phyloP scores from a whole-genome alignment of 2,888 invertebrate species.

The Ectobius pallidus region DNA sequence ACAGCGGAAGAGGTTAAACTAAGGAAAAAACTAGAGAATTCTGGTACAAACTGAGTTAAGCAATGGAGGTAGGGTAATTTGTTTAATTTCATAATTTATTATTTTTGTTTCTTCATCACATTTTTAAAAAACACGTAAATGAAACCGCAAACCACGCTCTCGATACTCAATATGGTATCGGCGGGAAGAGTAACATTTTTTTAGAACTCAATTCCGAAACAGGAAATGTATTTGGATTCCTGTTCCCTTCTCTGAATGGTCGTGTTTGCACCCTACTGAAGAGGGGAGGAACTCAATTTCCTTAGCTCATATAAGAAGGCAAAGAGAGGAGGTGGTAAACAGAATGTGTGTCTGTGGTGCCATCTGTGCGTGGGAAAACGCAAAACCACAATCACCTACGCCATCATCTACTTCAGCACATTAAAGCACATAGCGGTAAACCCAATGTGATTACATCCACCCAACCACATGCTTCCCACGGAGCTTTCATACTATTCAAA shows the following conservation, averaged over 20 bases:
- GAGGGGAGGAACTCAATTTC: conserved; percentile 19
- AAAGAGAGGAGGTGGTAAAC: conserved; percentile 15
- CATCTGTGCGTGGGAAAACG: conserved; percentile 30
- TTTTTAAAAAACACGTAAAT: no score
- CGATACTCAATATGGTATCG: no score
- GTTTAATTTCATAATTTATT: no score
- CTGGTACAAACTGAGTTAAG: no score
- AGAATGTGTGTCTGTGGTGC: not conserved
- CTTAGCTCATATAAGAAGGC: conserved; percentile 12
- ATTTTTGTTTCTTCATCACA: no score
- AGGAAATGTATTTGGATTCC: not conserved
- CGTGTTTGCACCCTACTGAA: not conserved
- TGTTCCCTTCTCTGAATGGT: not conserved
- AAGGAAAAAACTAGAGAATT: no score
- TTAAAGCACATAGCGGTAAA: conserved; percentile 30
- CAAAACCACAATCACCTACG: conserved; percentile 20
- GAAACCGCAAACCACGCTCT: no score
- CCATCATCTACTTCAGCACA: conserved; percentile 17
- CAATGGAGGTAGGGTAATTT: no score
- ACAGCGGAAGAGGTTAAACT: no score
- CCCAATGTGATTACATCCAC: conserved; percentile 19
- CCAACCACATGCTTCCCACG: not conserved
- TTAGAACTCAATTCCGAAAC: conserved; percentile 10
- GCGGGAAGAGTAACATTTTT: no score
- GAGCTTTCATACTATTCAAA: not conserved